Evolutionary conservation across 2,113 vertebrate genomes (phyloP).

Genomic region (Antigone vipio): DNA sequence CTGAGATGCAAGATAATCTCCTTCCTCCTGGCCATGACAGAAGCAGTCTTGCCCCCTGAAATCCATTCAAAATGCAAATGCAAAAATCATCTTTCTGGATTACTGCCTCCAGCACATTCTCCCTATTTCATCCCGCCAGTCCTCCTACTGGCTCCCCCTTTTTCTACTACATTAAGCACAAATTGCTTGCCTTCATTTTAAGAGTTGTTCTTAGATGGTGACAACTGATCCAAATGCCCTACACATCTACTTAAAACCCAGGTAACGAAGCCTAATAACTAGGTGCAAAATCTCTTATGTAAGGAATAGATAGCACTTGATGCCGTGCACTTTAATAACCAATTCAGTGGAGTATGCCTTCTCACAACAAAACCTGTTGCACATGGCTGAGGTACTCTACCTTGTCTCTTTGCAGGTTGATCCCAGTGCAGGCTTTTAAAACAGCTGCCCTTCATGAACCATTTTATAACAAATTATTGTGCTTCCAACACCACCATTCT

Average conservation of each 20-base stretch:
- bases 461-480: not conserved
- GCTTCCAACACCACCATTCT: not conserved
- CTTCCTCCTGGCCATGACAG: slow-evolving; percentile 10
- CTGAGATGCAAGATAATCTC: not conserved
- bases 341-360: not conserved
- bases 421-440: not conserved
- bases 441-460: not conserved
- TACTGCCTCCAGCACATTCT: slow-evolving; percentile 33
- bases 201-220: not conserved
- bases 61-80: slow-evolving; percentile 60
- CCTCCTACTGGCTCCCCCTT: not conserved
- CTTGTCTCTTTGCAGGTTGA: not conserved
- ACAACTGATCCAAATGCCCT: slow-evolving; percentile 29
- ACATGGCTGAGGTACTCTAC: fast-evolving
- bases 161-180: slow-evolving; percentile 54
- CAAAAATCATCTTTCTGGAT: slow-evolving; percentile 49
- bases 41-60: slow-evolving; percentile 14
- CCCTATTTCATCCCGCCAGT: slow-evolving; percentile 17
- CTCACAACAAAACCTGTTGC: not conserved
- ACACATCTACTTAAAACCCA: slow-evolving; percentile 9
- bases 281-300: not conserved
- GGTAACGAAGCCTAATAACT: slow-evolving; percentile 22
- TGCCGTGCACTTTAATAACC: not conserved
- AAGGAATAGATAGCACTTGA: not conserved
- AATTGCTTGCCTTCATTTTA: slow-evolving; percentile 49